Evolutionary conservation across 1,140 invertebrate species (phyloP), one percentile per base, ranked within the genome.

Genomic region (Microplitis demolitor): DNA sequence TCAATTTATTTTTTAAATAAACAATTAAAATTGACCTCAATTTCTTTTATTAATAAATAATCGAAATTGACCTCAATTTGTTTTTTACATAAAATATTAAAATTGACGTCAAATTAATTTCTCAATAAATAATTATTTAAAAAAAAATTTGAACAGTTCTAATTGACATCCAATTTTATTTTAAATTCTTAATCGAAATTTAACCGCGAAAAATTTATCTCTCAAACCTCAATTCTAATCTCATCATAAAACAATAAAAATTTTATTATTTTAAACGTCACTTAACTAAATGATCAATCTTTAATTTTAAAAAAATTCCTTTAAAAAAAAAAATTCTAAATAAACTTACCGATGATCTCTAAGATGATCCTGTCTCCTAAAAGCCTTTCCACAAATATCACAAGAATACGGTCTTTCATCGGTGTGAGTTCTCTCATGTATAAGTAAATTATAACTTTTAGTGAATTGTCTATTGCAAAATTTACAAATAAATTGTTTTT

Each of bases 401-500:
- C 97, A 98, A 0, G 95, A 93, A 82, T 97, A 98, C 0, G 97
- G 97, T 54, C 97, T 86, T 85, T 98, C 97, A 82, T 98, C 96
- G 0, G 97, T 98, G 82, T 98, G 97, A 0, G 97, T 98, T 62
- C 97, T 89, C 82, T 97, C 96, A 84, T 98, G 96, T 45, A 98
- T 98, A 58, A 98, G 89, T 64, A 99, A 88, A 84, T 99, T 99
- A 89, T 98, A 98, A 53, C 95, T 97, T 84, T 98, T 98, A 56
- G 97, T 98, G 83, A 98, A 98, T 74, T 98, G 95, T 1, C 97
- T 89, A 78, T 95, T 92, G 87, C 97, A 98, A 83, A 94, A 98
- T 84, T 96, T 95, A 88, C 97, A 98, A 79, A 98, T 97, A 83
- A 97, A 98, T 83, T 98, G 94, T 80, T 97, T 97, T 88, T 97